Base-by-base conservation (phyloP, 2,888 invertebrate species). In the Brachyopa scutellaris region DNA sequence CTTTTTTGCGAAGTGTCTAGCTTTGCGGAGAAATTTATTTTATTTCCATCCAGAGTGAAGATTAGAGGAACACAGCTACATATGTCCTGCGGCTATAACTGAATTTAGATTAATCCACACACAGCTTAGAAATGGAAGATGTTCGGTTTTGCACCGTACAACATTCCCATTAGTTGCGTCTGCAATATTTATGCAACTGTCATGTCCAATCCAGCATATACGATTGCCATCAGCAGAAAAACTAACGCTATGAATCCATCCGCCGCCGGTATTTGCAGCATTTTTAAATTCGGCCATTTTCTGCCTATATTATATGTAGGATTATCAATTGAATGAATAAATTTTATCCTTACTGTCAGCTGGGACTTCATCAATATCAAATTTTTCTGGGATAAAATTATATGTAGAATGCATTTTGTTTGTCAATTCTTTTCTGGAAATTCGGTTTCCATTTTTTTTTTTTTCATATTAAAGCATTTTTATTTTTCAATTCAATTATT, bases 131-230 rank as follows among this genome's bases (percentile, higher is more conserved):
- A 99, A 99, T 84, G 99, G 99, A 88, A 99, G 93, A 92, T 95
- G 97, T 90, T 96, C 95, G 85, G 97, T 97, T 89, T 95, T 94
- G 84, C 96, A 91, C 90, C 95, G 95, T 67, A 93, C 91, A 47
- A 96, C 93, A 87, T 94, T 94, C 6, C 93, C 93, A 86, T 93
- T 93, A 57, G 94, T 93, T 59, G 97, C 96, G 92, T 99, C 97
- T 0, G 96, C 97, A 42, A 99, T 93, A 87, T 96, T 97, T 74
- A 99, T 94, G 38, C 97, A 96, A 73, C 98, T 97, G 91, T 99
- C 99, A 90, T 99, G 99, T 0, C 97, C 96, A 1, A 99, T 98
- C 99, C 99, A 99, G 85, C 97, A 98, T 38, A 99, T 93, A 90
- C 96, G 96, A 87, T 96, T 96, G 19, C 99, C 99, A 90, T 97